Base-by-base conservation (phyloP, 2,113 vertebrate genomes). In the Hiodon tergisus region DNA sequence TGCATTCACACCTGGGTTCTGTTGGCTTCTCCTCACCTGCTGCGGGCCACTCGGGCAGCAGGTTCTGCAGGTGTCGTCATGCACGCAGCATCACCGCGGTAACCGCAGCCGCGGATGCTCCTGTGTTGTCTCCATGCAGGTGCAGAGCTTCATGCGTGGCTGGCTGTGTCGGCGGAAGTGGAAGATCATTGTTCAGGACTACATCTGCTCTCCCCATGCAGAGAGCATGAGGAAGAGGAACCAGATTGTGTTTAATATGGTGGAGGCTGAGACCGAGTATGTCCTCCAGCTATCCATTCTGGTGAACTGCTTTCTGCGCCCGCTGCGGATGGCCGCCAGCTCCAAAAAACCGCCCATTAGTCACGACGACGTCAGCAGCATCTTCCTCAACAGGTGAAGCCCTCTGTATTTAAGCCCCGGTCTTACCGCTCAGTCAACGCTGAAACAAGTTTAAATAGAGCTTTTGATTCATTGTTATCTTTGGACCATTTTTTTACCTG, bases 201-300 rank as follows among this genome's bases (percentile, higher is more conserved):
- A 99, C 83, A 99, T 99, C 86, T 94, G 93, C 68, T 99, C 97
- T 4, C 97, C 97, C 2, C 97, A 99, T 4, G 96, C 96, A 3
- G 96, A 98, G 85, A 99, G 94, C 83, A 99, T 99, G 97, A 93
- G 97, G 80, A 99, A 98, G 86, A 93, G 97, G 78, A 99, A 99
- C 84, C 97, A 98, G 86, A 96, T 99, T 1, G 97, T 98, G 82
- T 99, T 99, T 87, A 94, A 93, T 86, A 99, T 99, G 97, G 95
- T 98, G 73, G 97, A 99, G 77, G 94, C 96, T 0, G 97, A 99
- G 89, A 90, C 95, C 0, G 97, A 99, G 76, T 99, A 99, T 0
- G 95, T 98, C 6, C 95, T 95, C 84, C 96, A 99, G 84, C 95
- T 99, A 75, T 95, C 94, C 75, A 86, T 98, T 76, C 92, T 99